Evolutionary conservation across 2,113 vertebrate genomes (phyloP).

Genomic region (Lepus americanus): DNA sequence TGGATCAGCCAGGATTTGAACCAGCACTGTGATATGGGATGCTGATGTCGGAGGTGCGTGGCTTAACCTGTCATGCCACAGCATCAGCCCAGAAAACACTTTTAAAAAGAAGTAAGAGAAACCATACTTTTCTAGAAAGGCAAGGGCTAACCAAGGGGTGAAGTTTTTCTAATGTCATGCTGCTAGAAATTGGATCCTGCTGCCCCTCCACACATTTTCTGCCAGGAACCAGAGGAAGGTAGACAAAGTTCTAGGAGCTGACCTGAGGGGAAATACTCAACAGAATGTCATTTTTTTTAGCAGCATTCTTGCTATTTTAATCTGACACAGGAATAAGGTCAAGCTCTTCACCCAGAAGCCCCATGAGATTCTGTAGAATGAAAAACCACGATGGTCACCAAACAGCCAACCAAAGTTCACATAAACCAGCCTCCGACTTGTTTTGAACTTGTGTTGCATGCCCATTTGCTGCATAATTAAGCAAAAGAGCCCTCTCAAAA

Average conservation of each 20-base stretch:
- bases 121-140: neutral
- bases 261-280: slow-evolving; percentile 23
- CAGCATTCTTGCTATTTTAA: slow-evolving; percentile 66
- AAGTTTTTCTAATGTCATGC: slow-evolving; percentile 39
- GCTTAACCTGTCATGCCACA: no score
- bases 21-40: no score
- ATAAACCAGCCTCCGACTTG: slow-evolving; percentile 44
- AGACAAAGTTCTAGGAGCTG: neutral
- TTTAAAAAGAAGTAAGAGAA: slow-evolving; percentile 53
- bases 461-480: slow-evolving; percentile 39
- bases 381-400: slow-evolving; percentile 36
- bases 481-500: neutral
- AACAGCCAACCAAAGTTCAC: slow-evolving; percentile 36
- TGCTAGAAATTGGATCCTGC: neutral
- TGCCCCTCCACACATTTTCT: neutral
- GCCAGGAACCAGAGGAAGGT: neutral
- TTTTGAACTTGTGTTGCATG: slow-evolving; percentile 51
- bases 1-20: no score
- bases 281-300: slow-evolving; percentile 1
- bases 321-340: neutral
- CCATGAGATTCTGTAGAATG: slow-evolving; percentile 32
- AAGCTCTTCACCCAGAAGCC: neutral
- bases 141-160: neutral
- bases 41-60: no score
- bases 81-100: neutral